These are phyloP conservation scores for Drosophila prosaltans DNA, from an alignment of 1,140 invertebrate genomes.

Conservation along the genomic window DNA sequence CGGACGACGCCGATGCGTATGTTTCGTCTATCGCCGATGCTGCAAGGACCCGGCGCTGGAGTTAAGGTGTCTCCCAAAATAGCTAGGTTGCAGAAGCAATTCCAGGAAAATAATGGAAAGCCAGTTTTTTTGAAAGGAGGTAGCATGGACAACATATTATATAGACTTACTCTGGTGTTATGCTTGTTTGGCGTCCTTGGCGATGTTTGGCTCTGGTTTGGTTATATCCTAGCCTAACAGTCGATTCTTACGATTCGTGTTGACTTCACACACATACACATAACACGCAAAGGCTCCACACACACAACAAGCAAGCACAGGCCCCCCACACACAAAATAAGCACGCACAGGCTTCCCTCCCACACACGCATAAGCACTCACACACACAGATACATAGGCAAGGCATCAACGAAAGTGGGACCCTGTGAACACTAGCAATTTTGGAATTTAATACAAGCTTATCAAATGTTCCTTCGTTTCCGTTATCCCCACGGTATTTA, in stretches of 20 bases:
- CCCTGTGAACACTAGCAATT: neutral
- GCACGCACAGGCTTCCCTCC: neutral
- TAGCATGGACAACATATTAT: constrained; percentile 85
- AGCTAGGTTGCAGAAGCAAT: constrained; percentile 83
- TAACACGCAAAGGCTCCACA: too few relatives aligned
- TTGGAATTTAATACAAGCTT: constrained; percentile 16
- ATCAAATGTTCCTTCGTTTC: constrained; percentile 15
- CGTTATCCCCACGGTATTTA: neutral
- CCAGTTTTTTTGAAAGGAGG: constrained; percentile 87
- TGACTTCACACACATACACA: neutral
- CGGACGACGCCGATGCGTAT: neutral
- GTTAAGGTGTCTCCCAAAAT: constrained; percentile 57
- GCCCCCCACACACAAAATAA: neutral
- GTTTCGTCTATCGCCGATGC: constrained; percentile 14
- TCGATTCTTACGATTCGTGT: neutral
- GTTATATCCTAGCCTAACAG: constrained; percentile 47
- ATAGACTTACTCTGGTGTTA: constrained; percentile 83
- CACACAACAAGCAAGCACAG: neutral
- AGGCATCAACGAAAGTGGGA: neutral
- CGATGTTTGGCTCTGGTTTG: constrained; percentile 38
- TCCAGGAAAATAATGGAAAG: constrained; percentile 84
- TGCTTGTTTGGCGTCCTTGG: constrained; percentile 81
- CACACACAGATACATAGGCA: too few relatives aligned
- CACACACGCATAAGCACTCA: neutral
- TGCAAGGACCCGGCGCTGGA: constrained; percentile 4